Percentiles rank a stretch among this genome's conserved stretches.
These are phyloP conservation scores for Anadara kagoshimensis DNA, from an alignment of 1,140 invertebrate genomes.

Conservation along the genomic window DNA sequence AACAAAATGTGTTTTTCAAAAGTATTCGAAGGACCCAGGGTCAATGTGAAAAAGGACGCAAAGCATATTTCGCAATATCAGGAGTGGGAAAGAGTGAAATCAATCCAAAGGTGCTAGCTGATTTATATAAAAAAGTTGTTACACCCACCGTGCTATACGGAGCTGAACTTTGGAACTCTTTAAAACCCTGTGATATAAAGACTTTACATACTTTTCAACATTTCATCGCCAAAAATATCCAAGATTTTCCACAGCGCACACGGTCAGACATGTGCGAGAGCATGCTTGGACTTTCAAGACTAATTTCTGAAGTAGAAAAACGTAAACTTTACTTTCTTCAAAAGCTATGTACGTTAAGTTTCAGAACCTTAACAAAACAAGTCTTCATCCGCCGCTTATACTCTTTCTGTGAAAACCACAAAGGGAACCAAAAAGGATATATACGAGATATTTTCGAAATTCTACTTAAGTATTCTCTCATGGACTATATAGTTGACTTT, in stretches of 20 bases:
- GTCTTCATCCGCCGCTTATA: neutral
- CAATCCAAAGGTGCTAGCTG: neutral
- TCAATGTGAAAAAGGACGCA: slow-evolving; percentile 8
- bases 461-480: neutral
- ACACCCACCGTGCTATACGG: neutral
- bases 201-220: slow-evolving; percentile 1
- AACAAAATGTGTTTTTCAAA: neutral
- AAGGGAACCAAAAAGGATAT: neutral
- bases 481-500: neutral
- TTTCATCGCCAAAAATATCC: slow-evolving; percentile 1
- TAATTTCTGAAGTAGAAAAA: neutral
- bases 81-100: neutral
- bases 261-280: slow-evolving; percentile 13
- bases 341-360: neutral
- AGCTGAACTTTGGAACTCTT: slow-evolving; percentile 1
- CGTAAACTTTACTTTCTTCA: slow-evolving; percentile 1
- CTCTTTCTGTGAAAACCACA: neutral
- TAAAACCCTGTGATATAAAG: neutral
- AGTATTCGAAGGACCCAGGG: neutral
- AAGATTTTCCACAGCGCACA: neutral
- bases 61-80: slow-evolving; percentile 4
- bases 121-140: slow-evolving; percentile 2
- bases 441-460: neutral
- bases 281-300: neutral
- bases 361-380: neutral